Percentiles rank a stretch among this genome's conserved stretches.
Conservation (phyloP, 2,888 invertebrate species). For the Branchellion lobata region DNA sequence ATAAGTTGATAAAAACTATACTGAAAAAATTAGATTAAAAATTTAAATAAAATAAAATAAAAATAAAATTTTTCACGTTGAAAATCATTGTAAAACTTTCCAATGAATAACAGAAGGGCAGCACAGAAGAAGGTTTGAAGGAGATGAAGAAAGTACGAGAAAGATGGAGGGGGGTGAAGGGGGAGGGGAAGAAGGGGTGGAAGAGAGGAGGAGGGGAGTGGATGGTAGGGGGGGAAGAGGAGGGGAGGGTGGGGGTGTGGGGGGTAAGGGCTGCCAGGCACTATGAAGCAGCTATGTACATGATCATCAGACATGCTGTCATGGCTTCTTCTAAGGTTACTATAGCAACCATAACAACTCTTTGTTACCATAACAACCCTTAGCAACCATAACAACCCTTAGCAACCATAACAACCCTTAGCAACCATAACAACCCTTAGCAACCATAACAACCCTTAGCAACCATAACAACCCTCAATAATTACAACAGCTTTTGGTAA, state of each 20-base stretch:
- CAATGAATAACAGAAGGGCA: conserved; percentile 1
- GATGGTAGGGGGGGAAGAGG: conserved; percentile 56
- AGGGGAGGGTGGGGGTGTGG: conserved; percentile 62
- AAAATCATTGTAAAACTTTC: too few relatives aligned
- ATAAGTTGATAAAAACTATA: too few relatives aligned
- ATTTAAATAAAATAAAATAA: background rate
- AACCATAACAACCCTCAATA: too few relatives aligned
- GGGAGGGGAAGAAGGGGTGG: conserved; percentile 53
- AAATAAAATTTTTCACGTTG: background rate
- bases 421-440: too few relatives aligned
- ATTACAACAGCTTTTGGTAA: too few relatives aligned
- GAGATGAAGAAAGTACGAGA: conserved; percentile 7
- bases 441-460: too few relatives aligned
- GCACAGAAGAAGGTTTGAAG: background rate
- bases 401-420: too few relatives aligned
- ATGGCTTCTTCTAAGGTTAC: conserved; percentile 61
- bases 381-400: too few relatives aligned
- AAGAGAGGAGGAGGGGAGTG: conserved; percentile 58
- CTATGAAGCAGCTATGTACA: conserved; percentile 65
- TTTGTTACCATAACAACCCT: too few relatives aligned
- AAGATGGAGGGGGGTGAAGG: background rate
- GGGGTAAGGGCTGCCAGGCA: conserved; percentile 65
- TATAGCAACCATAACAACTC: too few relatives aligned
- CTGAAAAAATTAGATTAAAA: background rate
- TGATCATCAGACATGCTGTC: conserved; percentile 63